These are phyloP conservation scores for Zoanthus gigantus DNA, from an alignment of 92 coral and sea anemone species.

Conservation along the genomic window DNA sequence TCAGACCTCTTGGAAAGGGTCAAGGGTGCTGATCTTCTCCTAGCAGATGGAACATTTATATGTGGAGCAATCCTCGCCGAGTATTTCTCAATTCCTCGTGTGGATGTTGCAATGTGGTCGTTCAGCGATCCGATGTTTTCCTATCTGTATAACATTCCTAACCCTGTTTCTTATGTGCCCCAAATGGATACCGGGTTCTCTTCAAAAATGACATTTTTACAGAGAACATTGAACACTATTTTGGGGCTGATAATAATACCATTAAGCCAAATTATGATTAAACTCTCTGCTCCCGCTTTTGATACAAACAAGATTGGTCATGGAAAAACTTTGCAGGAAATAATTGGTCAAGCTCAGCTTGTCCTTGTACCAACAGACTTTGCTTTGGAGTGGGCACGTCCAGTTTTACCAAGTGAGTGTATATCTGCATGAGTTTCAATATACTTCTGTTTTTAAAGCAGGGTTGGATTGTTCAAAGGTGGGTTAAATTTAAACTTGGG, in stretches of 20 bases:
- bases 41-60: conserved; percentile 9
- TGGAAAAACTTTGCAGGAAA: background rate
- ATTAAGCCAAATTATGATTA: background rate
- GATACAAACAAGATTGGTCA: conserved; percentile 16
- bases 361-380: conserved; percentile 16
- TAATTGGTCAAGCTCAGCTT: conserved; percentile 10
- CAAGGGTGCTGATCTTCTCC: conserved; percentile 18
- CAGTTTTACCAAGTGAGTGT: conserved; percentile 10
- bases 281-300: background rate
- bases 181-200: background rate
- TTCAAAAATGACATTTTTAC: background rate
- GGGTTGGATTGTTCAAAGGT: too few species aligned
- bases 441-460: too few species aligned
- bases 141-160: conserved; percentile 11
- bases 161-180: conserved; percentile 7
- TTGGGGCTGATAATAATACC: background rate
- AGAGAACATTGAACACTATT: background rate
- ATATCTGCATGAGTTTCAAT: background rate
- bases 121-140: background rate
- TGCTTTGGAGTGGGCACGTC: conserved; percentile 28
- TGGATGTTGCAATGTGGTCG: conserved; percentile 29
- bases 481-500: too few species aligned
- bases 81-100: conserved; percentile 13
- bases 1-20: background rate
- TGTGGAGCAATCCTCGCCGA: conserved; percentile 25